Evolutionary conservation across 2,888 invertebrate species (phyloP).

Genomic region (Chrysotoxum bicinctum): DNA sequence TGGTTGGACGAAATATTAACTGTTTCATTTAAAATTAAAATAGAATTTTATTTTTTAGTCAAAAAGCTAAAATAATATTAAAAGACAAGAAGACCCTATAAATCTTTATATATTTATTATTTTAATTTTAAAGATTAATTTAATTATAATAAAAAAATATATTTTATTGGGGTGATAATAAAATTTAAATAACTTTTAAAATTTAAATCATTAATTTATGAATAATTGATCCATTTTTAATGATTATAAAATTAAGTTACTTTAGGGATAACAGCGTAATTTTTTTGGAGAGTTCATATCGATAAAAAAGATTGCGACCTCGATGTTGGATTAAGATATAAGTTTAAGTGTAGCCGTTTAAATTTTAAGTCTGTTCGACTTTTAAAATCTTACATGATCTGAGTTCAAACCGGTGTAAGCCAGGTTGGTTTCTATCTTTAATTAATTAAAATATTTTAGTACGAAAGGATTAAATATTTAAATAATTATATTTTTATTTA

Average conservation of each 20-base stretch:
- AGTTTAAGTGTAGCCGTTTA: slow-evolving; percentile 86
- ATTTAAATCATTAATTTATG: slow-evolving; percentile 81
- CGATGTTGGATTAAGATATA: slow-evolving; percentile 92
- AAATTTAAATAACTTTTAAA: slow-evolving; percentile 85
- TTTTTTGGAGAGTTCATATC: slow-evolving; percentile 89
- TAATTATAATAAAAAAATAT: slow-evolving; percentile 77
- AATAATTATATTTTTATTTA: slow-evolving; percentile 81
- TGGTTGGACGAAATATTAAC: slow-evolving; percentile 86
- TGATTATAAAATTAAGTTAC: slow-evolving; percentile 88
- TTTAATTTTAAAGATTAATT: slow-evolving; percentile 80
- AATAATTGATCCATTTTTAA: slow-evolving; percentile 83
- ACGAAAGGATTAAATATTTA: slow-evolving; percentile 89
- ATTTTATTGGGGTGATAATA: slow-evolving; percentile 87
- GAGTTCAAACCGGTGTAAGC: slow-evolving; percentile 93
- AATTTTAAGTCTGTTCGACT: slow-evolving; percentile 89
- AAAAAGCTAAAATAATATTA: slow-evolving; percentile 86
- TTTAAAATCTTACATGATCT: slow-evolving; percentile 93
- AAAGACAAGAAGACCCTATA: slow-evolving; percentile 91
- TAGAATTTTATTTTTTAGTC: slow-evolving; percentile 84
- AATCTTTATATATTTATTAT: slow-evolving; percentile 84
- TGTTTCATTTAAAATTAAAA: slow-evolving; percentile 83
- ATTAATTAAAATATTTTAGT: slow-evolving; percentile 85
- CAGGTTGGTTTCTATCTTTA: slow-evolving; percentile 93
- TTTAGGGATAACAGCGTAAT: slow-evolving; percentile 94
- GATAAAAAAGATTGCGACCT: slow-evolving; percentile 90